Conservation (phyloP, 2,113 vertebrate genomes). For the Marmota flaviventris region DNA sequence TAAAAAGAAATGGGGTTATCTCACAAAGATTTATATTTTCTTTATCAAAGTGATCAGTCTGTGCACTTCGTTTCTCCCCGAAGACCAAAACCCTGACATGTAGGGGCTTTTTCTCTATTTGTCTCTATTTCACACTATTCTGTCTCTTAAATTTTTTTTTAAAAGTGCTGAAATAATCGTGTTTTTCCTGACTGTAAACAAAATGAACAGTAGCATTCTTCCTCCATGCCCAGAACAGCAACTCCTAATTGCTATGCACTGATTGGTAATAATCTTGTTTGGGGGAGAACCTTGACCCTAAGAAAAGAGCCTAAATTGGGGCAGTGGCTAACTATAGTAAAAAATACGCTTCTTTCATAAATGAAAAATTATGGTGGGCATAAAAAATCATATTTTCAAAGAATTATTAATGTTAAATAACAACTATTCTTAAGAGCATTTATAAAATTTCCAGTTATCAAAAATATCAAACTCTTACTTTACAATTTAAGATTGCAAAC, state of each 20-base stretch:
- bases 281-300: neutral
- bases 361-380: neutral
- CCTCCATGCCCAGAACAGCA: neutral
- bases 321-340: neutral
- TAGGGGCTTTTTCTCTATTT: neutral
- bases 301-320: neutral
- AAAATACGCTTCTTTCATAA: neutral
- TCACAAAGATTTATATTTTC: constrained; percentile 5
- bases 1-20: constrained; percentile 3
- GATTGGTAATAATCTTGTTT: neutral
- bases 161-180: neutral
- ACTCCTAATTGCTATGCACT: neutral
- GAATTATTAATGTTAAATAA: constrained; percentile 5
- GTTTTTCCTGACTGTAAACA: neutral
- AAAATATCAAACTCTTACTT: constrained; percentile 11
- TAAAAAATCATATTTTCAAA: neutral
- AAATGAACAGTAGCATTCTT: neutral
- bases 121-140: neutral
- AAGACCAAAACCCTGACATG: neutral
- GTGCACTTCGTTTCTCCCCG: neutral
- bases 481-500: constrained; percentile 39
- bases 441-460: neutral
- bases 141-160: neutral
- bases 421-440: neutral
- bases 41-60: neutral